Conservation (phyloP, 1,140 invertebrate genomes). For the Sycophila sp. region DNA sequence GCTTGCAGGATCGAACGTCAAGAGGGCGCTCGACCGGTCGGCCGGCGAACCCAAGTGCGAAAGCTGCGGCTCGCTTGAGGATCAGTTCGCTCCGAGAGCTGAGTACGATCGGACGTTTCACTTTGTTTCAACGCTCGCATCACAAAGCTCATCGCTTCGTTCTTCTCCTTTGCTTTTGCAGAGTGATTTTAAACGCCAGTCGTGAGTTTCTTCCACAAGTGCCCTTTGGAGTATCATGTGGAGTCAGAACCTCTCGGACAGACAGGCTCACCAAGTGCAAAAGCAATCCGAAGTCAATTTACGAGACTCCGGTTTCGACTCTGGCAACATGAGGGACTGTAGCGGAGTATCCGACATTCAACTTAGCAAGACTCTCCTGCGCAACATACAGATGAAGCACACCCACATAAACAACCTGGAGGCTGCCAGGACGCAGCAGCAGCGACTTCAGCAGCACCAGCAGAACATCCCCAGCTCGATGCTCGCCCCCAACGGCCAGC, state of each 20-base stretch:
- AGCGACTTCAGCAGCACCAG: not conserved
- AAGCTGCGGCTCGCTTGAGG: not conserved
- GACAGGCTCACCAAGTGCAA: too few species aligned
- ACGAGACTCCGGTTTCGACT: not conserved
- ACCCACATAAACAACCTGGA: slow-evolving; percentile 7
- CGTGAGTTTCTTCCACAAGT: too few species aligned
- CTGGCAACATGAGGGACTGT: not conserved
- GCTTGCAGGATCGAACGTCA: not conserved
- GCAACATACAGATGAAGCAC: slow-evolving; percentile 5
- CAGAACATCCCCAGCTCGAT: not conserved
- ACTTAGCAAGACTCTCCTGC: slow-evolving; percentile 4
- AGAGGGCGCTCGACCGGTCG: not conserved
- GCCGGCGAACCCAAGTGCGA: not conserved
- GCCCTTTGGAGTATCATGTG: not conserved
- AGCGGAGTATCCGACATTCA: not conserved
- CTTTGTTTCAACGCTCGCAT: too few species aligned
- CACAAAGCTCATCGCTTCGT: not conserved
- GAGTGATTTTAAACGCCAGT: too few species aligned
- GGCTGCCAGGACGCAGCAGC: not conserved
- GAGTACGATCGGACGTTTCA: too few species aligned
- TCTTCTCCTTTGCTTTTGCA: not conserved
- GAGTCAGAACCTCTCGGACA: not conserved
- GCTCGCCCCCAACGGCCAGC: not conserved
- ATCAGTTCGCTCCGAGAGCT: slow-evolving; percentile 17
- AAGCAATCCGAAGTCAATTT: not conserved